Evolutionary conservation across 2,113 vertebrate genomes (phyloP).

Genomic region (Pseudonaja textilis): DNA sequence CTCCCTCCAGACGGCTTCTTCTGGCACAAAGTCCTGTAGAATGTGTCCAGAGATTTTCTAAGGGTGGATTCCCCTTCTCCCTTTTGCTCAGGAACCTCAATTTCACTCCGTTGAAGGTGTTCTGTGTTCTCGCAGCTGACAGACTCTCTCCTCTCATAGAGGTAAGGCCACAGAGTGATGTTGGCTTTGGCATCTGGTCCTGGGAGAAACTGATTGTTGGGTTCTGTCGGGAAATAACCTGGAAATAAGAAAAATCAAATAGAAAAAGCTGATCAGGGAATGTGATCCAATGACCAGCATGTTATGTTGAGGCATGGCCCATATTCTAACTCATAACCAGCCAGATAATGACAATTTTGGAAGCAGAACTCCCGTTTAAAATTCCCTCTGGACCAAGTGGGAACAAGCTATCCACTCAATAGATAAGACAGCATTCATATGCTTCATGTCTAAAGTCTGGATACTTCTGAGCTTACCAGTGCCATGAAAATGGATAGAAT

Average conservation of each 20-base stretch:
- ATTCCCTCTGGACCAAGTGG: background rate
- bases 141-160: background rate
- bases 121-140: conserved; percentile 5
- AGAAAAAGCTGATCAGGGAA: background rate
- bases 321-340: background rate
- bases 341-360: background rate
- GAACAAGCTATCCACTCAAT: background rate
- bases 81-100: background rate
- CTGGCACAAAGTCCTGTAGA: conserved; percentile 63
- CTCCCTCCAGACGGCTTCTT: conserved; percentile 29
- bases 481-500: background rate
- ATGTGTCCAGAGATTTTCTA: conserved; percentile 64
- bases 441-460: background rate
- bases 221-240: conserved; percentile 60
- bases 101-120: background rate
- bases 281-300: background rate
- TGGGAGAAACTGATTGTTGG: conserved; percentile 5
- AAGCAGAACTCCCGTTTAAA: background rate
- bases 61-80: conserved; percentile 30
- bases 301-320: background rate
- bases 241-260: background rate
- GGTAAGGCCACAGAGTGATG: conserved; percentile 8
- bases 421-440: background rate
- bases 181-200: conserved; percentile 24
- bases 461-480: background rate